Base-by-base conservation (phyloP, 2,797 vertebrate genomes). In the Mallotus villosus region DNA sequence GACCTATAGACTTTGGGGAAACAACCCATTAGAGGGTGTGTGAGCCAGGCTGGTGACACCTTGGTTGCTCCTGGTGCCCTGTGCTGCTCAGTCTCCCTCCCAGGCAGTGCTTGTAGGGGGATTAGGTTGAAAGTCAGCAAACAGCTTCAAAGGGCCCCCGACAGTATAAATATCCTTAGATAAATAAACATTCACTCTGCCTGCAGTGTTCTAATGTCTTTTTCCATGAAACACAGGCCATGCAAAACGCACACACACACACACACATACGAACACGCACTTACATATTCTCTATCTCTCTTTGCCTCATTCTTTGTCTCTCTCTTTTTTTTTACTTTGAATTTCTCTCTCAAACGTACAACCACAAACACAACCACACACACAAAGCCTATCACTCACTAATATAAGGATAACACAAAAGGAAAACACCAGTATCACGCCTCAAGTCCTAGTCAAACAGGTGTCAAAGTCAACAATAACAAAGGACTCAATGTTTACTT, bases 161-260 rank as follows among this genome's bases (percentile, higher is more conserved):
- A 77, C 81, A 81, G 81, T 84, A 87, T 83, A 90, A 91, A 90
- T 89, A 87, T 83, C 75, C 81, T 78, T 71, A 72, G 80, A 85
- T 88, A 89, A 92, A 91, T 87, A 90, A 90, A 92, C 86, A 88
- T 71, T 79, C 73, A 74, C 82, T 87, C 72, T 61, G 77, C 79
- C 82, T 70, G 74, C 83, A 83, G 79, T 76, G 79, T 85, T 81
- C 70, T 79, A 79, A 87, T 80, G 83, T 82, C 75, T 81, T 80
- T 82, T 74, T 79, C 84, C 82, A 82, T 82, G 74, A 86, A 80
- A 73, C 69, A 25, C 37, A 0, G 64, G 73, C 78, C 82, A 57
- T 71, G 77, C 62, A 78, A 79, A 79, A 81, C 73, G 8, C 69
- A 24, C 60, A 34, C 66, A 32, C 67, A 70, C n/a, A 8, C 63